Percentiles rank a stretch among this genome's conserved stretches.
Evolutionary conservation across 1,140 invertebrate species (phyloP).

Genomic region (Tyrophagus putrescentiae): DNA sequence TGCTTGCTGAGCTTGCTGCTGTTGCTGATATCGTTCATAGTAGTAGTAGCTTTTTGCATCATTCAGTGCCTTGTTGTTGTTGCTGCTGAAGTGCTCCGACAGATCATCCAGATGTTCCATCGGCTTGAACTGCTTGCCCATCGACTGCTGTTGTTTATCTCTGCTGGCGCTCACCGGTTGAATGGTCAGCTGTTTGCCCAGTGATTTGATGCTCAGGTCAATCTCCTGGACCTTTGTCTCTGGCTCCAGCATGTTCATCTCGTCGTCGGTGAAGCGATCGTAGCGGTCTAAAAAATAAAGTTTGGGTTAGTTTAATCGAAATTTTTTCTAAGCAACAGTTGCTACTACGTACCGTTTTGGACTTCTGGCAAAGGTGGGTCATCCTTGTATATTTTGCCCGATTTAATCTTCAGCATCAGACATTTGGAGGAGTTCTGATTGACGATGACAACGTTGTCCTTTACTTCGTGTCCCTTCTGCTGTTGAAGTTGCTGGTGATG

Average conservation of each 20-base stretch:
- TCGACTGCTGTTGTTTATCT: background rate
- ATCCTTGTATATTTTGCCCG: conserved; percentile 3
- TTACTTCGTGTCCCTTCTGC: background rate
- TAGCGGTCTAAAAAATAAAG: no score
- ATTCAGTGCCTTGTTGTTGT: no score
- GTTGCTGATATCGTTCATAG: conserved; percentile 3
- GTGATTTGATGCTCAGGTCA: background rate
- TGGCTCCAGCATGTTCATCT: background rate
- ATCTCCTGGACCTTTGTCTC: background rate
- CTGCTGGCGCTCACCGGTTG: background rate
- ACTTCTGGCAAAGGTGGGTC: background rate
- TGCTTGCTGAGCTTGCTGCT: background rate
- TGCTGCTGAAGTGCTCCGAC: no score
- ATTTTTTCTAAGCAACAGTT: no score
- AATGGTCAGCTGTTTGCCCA: background rate
- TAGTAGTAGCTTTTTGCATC: conserved; percentile 3
- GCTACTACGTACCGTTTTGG: background rate
- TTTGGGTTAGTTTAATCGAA: no score
- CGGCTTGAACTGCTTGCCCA: background rate
- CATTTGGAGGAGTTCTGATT: conserved; percentile 8
- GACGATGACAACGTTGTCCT: background rate
- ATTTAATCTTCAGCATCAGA: conserved; percentile 8
- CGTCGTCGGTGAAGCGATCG: background rate
- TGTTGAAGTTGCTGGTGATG: background rate
- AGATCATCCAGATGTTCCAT: no score